Evolutionary conservation across 2,888 invertebrate species (phyloP).

Genomic region (Rhagonycha lutea): DNA sequence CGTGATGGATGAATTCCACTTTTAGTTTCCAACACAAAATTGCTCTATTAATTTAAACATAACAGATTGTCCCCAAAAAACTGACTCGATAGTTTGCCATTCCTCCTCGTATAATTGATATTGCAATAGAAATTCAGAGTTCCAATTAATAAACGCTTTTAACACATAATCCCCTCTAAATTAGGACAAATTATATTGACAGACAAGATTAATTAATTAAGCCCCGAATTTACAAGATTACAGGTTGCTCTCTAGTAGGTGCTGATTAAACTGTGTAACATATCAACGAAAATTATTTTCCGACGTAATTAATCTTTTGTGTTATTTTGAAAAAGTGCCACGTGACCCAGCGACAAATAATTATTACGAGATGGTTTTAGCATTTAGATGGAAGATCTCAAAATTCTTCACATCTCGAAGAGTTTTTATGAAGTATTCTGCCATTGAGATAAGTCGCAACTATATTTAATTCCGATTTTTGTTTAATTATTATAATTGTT

Average conservation of each 20-base stretch:
- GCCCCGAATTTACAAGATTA: background rate
- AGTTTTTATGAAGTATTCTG: too few relatives aligned
- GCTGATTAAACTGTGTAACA: background rate
- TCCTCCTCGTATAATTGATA: background rate
- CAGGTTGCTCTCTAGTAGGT: background rate
- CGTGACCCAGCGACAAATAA: too few relatives aligned
- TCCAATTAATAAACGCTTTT: background rate
- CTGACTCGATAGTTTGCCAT: background rate
- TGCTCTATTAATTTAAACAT: background rate
- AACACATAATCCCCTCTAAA: background rate
- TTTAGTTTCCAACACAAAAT: background rate
- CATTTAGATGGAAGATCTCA: too few relatives aligned
- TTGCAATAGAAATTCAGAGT: background rate
- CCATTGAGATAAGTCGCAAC: too few relatives aligned
- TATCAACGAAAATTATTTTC: background rate
- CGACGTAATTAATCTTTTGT: background rate
- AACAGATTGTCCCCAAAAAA: background rate
- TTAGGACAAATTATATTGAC: constrained; percentile 1
- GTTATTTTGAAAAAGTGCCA: background rate
- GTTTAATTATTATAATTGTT: too few relatives aligned
- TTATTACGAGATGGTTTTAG: too few relatives aligned
- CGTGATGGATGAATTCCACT: background rate
- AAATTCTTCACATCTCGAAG: too few relatives aligned
- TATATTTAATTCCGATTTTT: too few relatives aligned
- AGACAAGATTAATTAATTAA: background rate